Percentiles rank a stretch among this genome's conserved stretches.
phyloP scores from a whole-genome alignment of 2,888 invertebrate genomes.

The Bursaphelenchus okinawaensis region DNA sequence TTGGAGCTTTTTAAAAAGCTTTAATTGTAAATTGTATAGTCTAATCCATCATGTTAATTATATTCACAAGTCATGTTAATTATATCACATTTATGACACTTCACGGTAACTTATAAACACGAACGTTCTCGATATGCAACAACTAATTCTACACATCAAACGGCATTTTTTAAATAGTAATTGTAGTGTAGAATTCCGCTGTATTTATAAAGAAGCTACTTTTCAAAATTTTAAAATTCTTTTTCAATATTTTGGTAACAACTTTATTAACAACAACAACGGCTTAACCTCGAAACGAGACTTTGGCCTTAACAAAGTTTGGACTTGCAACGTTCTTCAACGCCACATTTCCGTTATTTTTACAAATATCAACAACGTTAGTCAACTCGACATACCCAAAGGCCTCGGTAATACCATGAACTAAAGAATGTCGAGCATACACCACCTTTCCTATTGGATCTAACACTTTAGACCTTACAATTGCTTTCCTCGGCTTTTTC shows the following conservation, averaged over 20 bases:
- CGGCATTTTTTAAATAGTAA: too few relatives aligned
- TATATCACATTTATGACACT: background rate
- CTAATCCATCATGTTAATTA: background rate
- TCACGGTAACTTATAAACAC: too few relatives aligned
- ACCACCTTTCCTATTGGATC: background rate
- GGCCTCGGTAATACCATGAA: background rate
- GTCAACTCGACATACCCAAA: constrained; percentile 3
- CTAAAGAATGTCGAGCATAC: background rate
- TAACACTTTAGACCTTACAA: background rate
- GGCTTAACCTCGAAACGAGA: background rate
- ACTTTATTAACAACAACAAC: constrained; percentile 6
- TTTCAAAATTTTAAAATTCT: too few relatives aligned
- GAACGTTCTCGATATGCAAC: constrained; percentile 5
- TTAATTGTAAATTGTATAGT: background rate
- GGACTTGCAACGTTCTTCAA: background rate
- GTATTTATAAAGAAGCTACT: too few relatives aligned
- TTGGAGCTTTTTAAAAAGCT: background rate
- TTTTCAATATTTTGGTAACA: too few relatives aligned
- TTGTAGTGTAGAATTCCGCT: too few relatives aligned
- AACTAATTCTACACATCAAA: too few relatives aligned
- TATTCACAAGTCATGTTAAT: background rate
- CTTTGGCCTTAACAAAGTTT: background rate
- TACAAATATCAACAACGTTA: background rate
- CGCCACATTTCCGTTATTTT: background rate
- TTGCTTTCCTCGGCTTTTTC: background rate